These are phyloP conservation scores for Gallinago stenura DNA, from an alignment of 2,797 vertebrate species.

Conservation along the genomic window DNA sequence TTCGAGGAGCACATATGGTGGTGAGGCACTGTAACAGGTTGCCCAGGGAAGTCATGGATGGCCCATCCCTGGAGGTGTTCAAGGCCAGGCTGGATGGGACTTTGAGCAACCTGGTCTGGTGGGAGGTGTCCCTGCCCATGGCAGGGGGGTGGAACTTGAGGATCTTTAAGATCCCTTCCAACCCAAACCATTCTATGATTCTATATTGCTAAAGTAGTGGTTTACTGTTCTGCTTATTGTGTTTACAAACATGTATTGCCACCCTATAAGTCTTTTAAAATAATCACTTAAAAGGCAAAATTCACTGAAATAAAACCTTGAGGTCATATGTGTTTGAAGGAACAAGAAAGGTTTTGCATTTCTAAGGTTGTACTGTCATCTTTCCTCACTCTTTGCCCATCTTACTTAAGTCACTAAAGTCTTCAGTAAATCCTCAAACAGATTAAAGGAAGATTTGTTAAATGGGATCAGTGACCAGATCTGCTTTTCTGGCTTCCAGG, in stretches of 20 bases:
- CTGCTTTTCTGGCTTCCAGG: background rate
- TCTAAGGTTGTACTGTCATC: background rate
- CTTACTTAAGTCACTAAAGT: background rate
- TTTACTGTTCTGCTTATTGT: background rate
- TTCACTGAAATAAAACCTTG: background rate
- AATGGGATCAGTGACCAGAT: background rate
- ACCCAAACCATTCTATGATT: too few species aligned
- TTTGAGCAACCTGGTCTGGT: too few species aligned
- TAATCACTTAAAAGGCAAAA: background rate
- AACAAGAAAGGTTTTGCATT: background rate
- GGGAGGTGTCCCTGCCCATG: too few species aligned
- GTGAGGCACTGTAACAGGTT: too few species aligned
- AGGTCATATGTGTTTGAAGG: background rate
- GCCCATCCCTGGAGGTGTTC: too few species aligned
- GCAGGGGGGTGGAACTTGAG: too few species aligned
- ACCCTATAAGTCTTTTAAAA: background rate
- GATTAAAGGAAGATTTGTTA: background rate
- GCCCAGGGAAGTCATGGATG: too few species aligned
- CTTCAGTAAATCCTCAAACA: background rate
- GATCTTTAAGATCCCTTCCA: too few species aligned
- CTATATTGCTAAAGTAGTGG: background rate
- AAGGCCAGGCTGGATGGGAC: too few species aligned
- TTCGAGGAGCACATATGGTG: background rate
- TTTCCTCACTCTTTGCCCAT: background rate
- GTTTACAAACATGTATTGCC: background rate